These are phyloP conservation scores for Discoglossus pictus DNA, from an alignment of 2,797 vertebrate species.

Conservation along the genomic window DNA sequence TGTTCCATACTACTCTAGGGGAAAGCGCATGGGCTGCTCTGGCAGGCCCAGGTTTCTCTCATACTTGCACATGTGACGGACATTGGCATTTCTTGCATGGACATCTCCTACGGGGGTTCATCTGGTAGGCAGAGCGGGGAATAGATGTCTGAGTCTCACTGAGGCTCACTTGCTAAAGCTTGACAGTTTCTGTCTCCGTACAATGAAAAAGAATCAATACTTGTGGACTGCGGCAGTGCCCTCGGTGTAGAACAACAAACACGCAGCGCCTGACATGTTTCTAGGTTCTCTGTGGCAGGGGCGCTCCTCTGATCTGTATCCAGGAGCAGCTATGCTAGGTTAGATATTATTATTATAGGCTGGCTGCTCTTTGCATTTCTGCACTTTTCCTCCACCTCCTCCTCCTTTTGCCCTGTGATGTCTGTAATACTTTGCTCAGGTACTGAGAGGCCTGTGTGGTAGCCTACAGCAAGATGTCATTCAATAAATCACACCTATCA, in stretches of 20 bases:
- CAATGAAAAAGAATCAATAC: slow-evolving; percentile 98
- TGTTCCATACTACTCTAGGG: slow-evolving; percentile 48
- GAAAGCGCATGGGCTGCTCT: slow-evolving; percentile 54
- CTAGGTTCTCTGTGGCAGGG: slow-evolving; percentile 82
- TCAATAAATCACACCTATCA: slow-evolving; percentile 80
- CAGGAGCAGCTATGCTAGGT: slow-evolving; percentile 77
- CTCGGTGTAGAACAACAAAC: slow-evolving; percentile 97
- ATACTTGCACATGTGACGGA: slow-evolving; percentile 66
- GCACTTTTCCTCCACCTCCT: slow-evolving; percentile 51
- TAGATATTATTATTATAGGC: no score
- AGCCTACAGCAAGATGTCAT: slow-evolving; percentile 81
- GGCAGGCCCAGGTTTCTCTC: slow-evolving; percentile 64
- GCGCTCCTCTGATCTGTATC: slow-evolving; percentile 81
- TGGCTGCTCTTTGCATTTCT: slow-evolving; percentile 70
- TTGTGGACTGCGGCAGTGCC: slow-evolving; percentile 97
- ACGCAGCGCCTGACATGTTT: slow-evolving; percentile 82
- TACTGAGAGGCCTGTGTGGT: slow-evolving; percentile 72
- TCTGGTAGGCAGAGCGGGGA: slow-evolving; percentile 76
- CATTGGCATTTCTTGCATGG: slow-evolving; percentile 72
- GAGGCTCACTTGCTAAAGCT: slow-evolving; percentile 92
- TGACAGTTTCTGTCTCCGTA: slow-evolving; percentile 98
- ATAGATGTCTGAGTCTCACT: slow-evolving; percentile 81
- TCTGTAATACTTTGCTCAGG: slow-evolving; percentile 76
- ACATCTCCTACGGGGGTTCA: slow-evolving; percentile 76
- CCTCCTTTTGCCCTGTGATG: slow-evolving; percentile 68